Evolutionary conservation across 2,113 vertebrate species (phyloP).

Genomic region (Leucopsar rothschildi): DNA sequence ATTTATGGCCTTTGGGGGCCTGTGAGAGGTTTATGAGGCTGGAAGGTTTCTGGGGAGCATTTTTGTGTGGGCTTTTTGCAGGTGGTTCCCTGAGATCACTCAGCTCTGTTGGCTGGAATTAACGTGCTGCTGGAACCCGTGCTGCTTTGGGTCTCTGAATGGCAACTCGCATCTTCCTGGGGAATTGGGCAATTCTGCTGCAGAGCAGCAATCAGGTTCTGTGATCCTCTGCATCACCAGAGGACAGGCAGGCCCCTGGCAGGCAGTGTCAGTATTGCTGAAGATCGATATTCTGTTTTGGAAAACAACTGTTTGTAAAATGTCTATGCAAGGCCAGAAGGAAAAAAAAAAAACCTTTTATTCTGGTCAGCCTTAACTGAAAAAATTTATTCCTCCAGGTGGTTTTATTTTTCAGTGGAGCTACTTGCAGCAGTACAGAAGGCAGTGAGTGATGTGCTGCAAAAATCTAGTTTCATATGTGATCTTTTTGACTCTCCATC

Average conservation of each 20-base stretch:
- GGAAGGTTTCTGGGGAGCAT: conserved; percentile 37
- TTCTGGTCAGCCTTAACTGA: background rate
- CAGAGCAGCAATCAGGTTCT: accelerated
- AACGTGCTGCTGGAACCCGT: background rate
- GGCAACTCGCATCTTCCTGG: accelerated
- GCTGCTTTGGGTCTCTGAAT: background rate
- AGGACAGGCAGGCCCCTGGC: background rate
- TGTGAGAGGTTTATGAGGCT: conserved; percentile 9
- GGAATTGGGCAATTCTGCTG: background rate
- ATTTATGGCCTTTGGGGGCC: conserved; percentile 17
- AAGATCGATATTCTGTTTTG: accelerated
- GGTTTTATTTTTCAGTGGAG: background rate
- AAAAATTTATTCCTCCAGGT: background rate
- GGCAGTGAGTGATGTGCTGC: background rate
- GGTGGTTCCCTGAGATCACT: background rate
- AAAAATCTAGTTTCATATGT: background rate
- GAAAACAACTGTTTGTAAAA: background rate
- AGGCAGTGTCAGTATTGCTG: background rate
- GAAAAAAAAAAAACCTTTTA: background rate
- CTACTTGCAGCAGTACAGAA: background rate
- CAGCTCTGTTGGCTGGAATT: background rate
- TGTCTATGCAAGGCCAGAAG: background rate
- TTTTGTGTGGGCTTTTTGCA: conserved; percentile 47
- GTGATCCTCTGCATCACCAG: background rate
- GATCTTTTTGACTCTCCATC: background rate